phyloP scores from a whole-genome alignment of 2,888 invertebrate species.

The Ennomos erosarius region DNA sequence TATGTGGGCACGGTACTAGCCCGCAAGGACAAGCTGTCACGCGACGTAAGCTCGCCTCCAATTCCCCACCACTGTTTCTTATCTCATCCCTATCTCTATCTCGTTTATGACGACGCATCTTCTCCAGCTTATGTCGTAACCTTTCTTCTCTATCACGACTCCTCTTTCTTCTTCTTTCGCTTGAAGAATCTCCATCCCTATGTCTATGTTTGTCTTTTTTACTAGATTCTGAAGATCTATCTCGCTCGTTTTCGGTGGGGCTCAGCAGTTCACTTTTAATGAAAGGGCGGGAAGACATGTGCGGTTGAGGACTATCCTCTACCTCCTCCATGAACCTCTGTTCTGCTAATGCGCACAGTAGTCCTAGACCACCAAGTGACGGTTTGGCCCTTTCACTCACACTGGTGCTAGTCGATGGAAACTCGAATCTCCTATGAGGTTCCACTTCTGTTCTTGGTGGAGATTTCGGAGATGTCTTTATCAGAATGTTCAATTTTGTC shows the following conservation, averaged over 20 bases:
- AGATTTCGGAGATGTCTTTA: slow-evolving; percentile 77
- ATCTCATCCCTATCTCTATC: slow-evolving; percentile 68
- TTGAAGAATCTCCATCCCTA: slow-evolving; percentile 71
- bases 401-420: slow-evolving; percentile 58
- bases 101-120: slow-evolving; percentile 74
- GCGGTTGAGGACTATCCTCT: slow-evolving; percentile 64
- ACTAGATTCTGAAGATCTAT: slow-evolving; percentile 48
- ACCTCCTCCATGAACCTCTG: slow-evolving; percentile 93
- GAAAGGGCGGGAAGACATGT: slow-evolving; percentile 59
- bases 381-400: slow-evolving; percentile 67
- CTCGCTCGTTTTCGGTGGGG: slow-evolving; percentile 60
- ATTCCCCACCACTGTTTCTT: slow-evolving; percentile 60
- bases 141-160: slow-evolving; percentile 75
- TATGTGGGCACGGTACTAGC: slow-evolving; percentile 59
- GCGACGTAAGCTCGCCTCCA: slow-evolving; percentile 73
- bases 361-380: slow-evolving; percentile 88
- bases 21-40: slow-evolving; percentile 75
- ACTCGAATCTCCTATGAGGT: slow-evolving; percentile 71
- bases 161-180: slow-evolving; percentile 69
- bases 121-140: slow-evolving; percentile 74
- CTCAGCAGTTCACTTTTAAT: slow-evolving; percentile 74
- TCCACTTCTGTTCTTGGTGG: slow-evolving; percentile 70
- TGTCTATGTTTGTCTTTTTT: slow-evolving; percentile 74
- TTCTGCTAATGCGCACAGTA: slow-evolving; percentile 93
- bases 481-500: slow-evolving; percentile 72